Conservation (phyloP, 1,140 invertebrate species). For the Holcopasites calliopsidis region DNA sequence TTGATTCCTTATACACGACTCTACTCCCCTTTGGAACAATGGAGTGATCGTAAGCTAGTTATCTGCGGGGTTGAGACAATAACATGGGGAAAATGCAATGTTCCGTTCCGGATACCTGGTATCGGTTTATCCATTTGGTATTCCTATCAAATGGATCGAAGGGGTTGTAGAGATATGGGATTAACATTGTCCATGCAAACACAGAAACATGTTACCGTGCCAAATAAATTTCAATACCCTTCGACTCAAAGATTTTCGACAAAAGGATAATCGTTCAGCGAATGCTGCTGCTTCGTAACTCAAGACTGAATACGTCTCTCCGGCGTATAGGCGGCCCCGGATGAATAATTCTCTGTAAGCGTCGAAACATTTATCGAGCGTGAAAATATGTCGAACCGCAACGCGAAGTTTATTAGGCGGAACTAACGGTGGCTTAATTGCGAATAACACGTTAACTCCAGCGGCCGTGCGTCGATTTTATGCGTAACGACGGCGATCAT, state of each 20-base stretch:
- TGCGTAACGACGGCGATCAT: conserved; percentile 29
- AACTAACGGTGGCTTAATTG: conserved; percentile 43
- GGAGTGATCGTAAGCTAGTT: not conserved
- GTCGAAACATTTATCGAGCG: conserved; percentile 13
- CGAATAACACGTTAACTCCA: conserved; percentile 24
- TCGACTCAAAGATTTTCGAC: no score
- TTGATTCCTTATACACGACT: conserved; percentile 26
- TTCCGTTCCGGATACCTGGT: no score
- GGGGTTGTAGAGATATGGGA: no score
- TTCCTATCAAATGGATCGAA: no score
- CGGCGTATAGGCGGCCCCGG: no score
- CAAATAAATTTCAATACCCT: no score
- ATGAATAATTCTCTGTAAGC: not conserved
- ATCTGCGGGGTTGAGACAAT: not conserved
- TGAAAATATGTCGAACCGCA: conserved; percentile 33
- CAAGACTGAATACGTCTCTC: no score
- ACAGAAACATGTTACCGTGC: no score
- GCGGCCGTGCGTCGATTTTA: conserved; percentile 11
- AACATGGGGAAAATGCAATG: not conserved
- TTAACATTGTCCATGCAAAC: no score
- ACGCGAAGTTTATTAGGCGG: conserved; percentile 20
- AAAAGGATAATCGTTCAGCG: no score
- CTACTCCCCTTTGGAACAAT: not conserved
- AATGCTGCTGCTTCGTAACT: no score
- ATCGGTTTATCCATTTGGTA: no score